Evolutionary conservation across 2,888 invertebrate genomes (phyloP).

Genomic region (Spodoptera littoralis): DNA sequence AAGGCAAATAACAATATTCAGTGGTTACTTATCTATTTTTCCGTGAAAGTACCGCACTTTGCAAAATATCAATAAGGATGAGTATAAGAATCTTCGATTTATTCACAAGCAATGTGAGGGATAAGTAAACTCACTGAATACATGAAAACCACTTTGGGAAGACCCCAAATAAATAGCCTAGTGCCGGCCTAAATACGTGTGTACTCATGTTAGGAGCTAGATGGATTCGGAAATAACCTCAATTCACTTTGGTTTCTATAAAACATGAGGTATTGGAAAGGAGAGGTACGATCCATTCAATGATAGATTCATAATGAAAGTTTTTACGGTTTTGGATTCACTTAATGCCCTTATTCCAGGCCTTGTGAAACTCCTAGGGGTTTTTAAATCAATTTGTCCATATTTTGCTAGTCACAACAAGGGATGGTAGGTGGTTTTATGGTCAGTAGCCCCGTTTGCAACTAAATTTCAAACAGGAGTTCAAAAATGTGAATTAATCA

Average conservation of each 20-base stretch:
- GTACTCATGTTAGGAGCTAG: conserved; percentile 7
- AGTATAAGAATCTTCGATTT: conserved; percentile 18
- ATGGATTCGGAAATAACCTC: conserved; percentile 18
- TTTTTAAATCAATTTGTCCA: too few species aligned
- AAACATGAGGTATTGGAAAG: neutral
- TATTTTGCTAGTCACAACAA: too few species aligned
- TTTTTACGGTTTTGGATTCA: too few species aligned
- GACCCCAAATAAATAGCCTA: conserved; percentile 27
- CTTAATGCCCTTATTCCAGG: too few species aligned
- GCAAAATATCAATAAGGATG: conserved; percentile 7
- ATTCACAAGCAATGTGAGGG: conserved; percentile 16
- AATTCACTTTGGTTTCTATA: conserved; percentile 10
- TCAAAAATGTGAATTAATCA: too few species aligned
- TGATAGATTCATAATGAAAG: too few species aligned
- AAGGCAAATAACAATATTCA: neutral
- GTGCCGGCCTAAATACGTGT: neutral
- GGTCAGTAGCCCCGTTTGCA: too few species aligned
- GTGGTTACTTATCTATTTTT: neutral
- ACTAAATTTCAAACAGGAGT: too few species aligned
- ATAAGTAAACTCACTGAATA: conserved; percentile 16
- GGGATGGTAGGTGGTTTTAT: too few species aligned
- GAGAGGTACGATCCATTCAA: too few species aligned
- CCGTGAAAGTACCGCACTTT: neutral
- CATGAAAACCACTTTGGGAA: conserved; percentile 21
- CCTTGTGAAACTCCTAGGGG: too few species aligned